Base-by-base conservation (phyloP, 2,797 vertebrate genomes). In the Pteronotus mesoamericanus region DNA sequence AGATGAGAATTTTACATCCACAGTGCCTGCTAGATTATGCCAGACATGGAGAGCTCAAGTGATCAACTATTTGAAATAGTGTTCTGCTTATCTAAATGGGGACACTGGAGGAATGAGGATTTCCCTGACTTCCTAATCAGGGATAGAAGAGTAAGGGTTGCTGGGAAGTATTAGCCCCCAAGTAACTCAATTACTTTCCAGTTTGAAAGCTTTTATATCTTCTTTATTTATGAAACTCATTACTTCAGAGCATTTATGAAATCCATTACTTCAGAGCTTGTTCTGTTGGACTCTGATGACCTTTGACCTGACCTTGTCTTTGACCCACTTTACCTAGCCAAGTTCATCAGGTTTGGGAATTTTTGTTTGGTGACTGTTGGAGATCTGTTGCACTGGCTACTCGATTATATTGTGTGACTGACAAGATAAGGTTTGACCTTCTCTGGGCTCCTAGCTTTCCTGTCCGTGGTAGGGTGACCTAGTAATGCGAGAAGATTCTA, bases 141-240 rank as follows among this genome's bases (percentile, higher is more conserved):
- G 9, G 68, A 15, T 86, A 72, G 46, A 19, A 44, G 64, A 91
- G 66, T 29, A 55, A 61, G 77, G 42, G 11, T 8, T 93, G 26
- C 53, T 34, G 15, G 59, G 39, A 96, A 83, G 7, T 89, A 29
- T 74, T 34, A 29, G 42, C n/a, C n/a, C 34, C 64, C 14, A 74
- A 92, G 57, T 29, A 79, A 48, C 55, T 88, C 2, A 1, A 0
- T 59, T 68, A 86, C 44, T 96, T 89, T 83, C 71, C n/a, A 42
- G 26, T 80, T 93, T 79, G 42, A 86, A 90, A 83, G 77, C 42
- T 72, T 91, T 92, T 69, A 4, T 48, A 9, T 84, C 82, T 86
- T 86, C 19, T 78, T 80, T 37, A 21, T 86, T 92, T 64, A 87
- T 92, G 74, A 79, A 68, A 93, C 92, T 61, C 72, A 71, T n/a